Conservation (phyloP, 2,888 invertebrate species). For the Melitaea athalia region DNA sequence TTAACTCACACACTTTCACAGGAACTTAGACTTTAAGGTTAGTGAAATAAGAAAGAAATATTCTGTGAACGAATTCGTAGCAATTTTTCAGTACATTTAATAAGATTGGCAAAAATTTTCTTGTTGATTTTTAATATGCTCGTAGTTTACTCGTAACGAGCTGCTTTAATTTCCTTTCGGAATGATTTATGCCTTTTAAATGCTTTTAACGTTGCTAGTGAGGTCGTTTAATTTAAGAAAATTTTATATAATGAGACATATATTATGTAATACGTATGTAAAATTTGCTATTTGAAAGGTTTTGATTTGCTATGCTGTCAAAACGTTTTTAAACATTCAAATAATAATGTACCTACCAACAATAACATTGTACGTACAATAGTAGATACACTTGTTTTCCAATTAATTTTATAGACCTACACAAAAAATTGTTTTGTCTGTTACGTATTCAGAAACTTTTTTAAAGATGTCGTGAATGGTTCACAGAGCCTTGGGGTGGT, state of each 20-base stretch:
- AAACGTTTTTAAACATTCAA: background rate
- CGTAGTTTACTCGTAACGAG: constrained; percentile 25
- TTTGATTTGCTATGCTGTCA: background rate
- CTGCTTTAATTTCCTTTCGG: constrained; percentile 20
- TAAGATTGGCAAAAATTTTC: constrained; percentile 3
- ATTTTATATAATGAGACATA: constrained; percentile 8
- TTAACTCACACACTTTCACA: constrained; percentile 13
- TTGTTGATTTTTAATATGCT: constrained; percentile 20
- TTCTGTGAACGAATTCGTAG: background rate
- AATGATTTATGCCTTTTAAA: constrained; percentile 27
- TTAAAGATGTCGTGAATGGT: constrained; percentile 17
- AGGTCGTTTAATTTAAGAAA: constrained; percentile 4
- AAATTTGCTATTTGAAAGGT: constrained; percentile 13
- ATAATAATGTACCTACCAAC: too few species aligned
- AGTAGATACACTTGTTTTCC: too few species aligned
- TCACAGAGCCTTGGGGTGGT: constrained; percentile 97
- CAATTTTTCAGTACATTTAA: constrained; percentile 16
- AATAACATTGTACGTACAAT: too few species aligned
- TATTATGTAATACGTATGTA: constrained; percentile 8
- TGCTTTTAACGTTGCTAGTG: constrained; percentile 8
- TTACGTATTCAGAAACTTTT: background rate
- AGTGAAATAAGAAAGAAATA: background rate
- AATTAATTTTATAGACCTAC: too few species aligned
- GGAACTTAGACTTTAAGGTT: constrained; percentile 2
- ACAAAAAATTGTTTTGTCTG: too few species aligned